Percentiles rank a stretch among this genome's conserved stretches.
These are phyloP conservation scores for Pontoporia blainvillei DNA, from an alignment of 2,113 vertebrate species.

Conservation along the genomic window DNA sequence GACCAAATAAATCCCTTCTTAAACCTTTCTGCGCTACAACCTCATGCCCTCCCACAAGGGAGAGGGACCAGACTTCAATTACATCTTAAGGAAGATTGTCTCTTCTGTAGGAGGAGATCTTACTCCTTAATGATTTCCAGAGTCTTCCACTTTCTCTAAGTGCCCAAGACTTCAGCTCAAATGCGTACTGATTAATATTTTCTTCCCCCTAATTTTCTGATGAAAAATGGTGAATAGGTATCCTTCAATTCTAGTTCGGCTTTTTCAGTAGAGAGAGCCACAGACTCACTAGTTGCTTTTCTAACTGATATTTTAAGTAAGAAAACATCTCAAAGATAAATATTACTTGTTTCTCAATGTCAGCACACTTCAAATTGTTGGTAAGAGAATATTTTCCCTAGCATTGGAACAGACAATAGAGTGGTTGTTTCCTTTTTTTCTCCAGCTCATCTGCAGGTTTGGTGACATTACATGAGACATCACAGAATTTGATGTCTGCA, in stretches of 20 bases:
- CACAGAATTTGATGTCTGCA: neutral
- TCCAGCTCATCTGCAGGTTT: neutral
- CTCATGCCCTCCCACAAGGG: neutral
- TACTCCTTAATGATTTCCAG: neutral
- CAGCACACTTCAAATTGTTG: neutral
- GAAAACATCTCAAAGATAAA: neutral
- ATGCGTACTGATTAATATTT: neutral
- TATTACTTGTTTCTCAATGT: neutral
- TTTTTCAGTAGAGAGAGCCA: neutral
- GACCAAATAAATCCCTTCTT: neutral
- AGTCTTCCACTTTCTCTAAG: neutral
- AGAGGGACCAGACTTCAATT: neutral
- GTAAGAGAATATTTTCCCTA: neutral
- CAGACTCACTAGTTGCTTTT: neutral
- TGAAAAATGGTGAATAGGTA: neutral
- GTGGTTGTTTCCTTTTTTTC: neutral
- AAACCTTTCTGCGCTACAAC: no score
- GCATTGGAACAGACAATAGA: neutral
- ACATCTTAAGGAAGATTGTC: neutral
- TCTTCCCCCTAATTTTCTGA: neutral
- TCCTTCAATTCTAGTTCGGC: neutral
- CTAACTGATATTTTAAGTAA: neutral
- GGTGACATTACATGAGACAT: neutral
- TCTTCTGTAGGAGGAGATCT: neutral
- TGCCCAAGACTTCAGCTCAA: neutral